phyloP scores from a whole-genome alignment of 2,888 invertebrate genomes.

The Candidula unifasciata region DNA sequence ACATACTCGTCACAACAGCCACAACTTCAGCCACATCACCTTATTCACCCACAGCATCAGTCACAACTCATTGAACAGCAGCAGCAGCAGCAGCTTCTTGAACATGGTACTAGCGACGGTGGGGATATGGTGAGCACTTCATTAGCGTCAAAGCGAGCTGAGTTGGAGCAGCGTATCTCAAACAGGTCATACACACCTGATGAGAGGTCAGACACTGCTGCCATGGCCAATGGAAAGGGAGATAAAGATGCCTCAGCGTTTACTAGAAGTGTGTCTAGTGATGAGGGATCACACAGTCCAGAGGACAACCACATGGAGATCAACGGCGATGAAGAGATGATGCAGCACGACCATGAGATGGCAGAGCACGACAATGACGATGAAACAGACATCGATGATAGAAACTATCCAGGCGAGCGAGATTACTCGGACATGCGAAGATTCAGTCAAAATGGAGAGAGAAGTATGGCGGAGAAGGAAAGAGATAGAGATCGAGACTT shows the following conservation, averaged over 20 bases:
- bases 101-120: conserved; percentile 29
- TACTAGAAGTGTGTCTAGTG: conserved; percentile 67
- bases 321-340: conserved; percentile 42
- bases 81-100: conserved; percentile 23
- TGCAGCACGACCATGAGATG: conserved; percentile 34
- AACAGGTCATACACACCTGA: conserved; percentile 51
- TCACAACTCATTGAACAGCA: conserved; percentile 54
- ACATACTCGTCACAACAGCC: conserved; percentile 47
- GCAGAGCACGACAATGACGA: conserved; percentile 40
- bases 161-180: conserved; percentile 6
- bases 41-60: conserved; percentile 56
- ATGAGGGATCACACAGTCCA: conserved; percentile 66
- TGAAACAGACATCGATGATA: conserved; percentile 40
- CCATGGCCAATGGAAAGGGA: conserved; percentile 13
- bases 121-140: conserved; percentile 64
- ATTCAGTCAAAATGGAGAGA: conserved; percentile 37
- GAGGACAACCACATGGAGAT: conserved; percentile 50
- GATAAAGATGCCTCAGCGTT: conserved; percentile 46
- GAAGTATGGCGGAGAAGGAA: conserved; percentile 14
- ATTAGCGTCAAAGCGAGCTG: conserved; percentile 38
- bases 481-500: conserved; percentile 7
- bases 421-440: conserved; percentile 18
- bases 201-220: conserved; percentile 38
- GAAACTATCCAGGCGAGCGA: conserved; percentile 3
- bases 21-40: conserved; percentile 52